Conservation (phyloP, 2,888 invertebrate species). For the Folsomia candida region DNA sequence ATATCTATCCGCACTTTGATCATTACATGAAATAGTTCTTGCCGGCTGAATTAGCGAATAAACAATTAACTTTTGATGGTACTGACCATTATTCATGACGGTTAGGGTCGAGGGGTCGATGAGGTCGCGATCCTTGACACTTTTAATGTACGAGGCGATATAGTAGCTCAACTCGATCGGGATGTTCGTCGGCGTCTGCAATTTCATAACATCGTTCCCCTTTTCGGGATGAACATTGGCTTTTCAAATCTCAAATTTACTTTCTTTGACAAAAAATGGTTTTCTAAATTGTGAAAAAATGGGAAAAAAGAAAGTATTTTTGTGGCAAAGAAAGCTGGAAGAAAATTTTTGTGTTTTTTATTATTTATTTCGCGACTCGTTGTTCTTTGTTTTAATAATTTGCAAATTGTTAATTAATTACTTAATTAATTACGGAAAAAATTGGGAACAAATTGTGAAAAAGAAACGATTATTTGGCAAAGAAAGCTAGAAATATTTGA, state of each 20-base stretch:
- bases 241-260: not conserved
- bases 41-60: no score
- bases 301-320: not conserved
- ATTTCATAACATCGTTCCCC: no score
- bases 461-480: no score
- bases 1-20: no score
- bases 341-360: not conserved
- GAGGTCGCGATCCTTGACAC: slow-evolving; percentile 16
- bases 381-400: no score
- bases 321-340: not conserved
- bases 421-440: no score
- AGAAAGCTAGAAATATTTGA: no score
- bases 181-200: slow-evolving; percentile 30
- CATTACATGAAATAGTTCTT: no score
- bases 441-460: no score
- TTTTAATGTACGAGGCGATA: slow-evolving; percentile 40
- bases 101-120: slow-evolving; percentile 32
- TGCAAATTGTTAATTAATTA: no score
- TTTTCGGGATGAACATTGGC: not conserved
- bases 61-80: no score
- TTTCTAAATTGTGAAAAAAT: not conserved
- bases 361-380: no score
- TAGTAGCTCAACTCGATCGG: slow-evolving; percentile 35
- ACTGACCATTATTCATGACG: slow-evolving; percentile 39
- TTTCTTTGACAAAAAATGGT: not conserved